Evolutionary conservation across 2,888 invertebrate species (phyloP), one percentile per base, ranked within the genome.

Genomic region (Erebia aethiops): DNA sequence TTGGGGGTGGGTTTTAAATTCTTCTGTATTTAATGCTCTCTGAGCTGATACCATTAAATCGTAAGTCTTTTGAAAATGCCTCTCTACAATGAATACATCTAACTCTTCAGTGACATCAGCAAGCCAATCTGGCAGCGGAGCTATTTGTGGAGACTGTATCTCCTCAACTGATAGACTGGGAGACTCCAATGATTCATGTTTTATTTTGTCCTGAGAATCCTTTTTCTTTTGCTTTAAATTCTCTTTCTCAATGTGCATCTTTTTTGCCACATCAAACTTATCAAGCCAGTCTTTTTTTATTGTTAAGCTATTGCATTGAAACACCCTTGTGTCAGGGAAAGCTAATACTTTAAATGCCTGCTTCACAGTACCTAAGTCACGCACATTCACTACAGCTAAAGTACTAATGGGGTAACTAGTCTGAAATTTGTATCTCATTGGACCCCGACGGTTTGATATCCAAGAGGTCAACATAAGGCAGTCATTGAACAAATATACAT

Each of bases 291-390:
- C 98, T 91, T 97, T 97, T 95, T 98, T 95, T 84, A 96, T 94
- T 78, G 96, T 92, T 82, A 96, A 95, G 77, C 97, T 97, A 75
- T 97, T 96, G 81, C 98, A 98, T 84, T 98, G 98, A 87, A 98
- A 98, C 63, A 98, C 96, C 83, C 98, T 95, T 0, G 98, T 97
- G 77, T 98, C 98, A 26, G 99, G 98, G 83, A 98, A 98, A 67
- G 98, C 98, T 77, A 99, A 94, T 11, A 99, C 95, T 89, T 99
- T 99, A 82, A 99, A 98, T 5, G 98, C 98, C 88, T 98, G 96
- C 85, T 98, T 98, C 0, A 98, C 96, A 75, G 96, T 97, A 65
- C 97, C 98, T 74, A 97, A 94, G 91, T 99, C 98, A 80, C 97
- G 94, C 66, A 99, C 98, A 88, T 99, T 99, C 0, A 99, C 98